Conservation (phyloP, 2,113 vertebrate species). For the cat (Felis catus) region F.catus_Fca126_mat1.0 CM031417.1:83394001-83394500, state of each 20-base stretch:
- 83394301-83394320: background rate
- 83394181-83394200: background rate
- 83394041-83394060: background rate
- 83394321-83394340: background rate
- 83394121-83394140: background rate
- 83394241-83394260: background rate
- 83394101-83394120: background rate
- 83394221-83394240: background rate
- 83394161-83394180: background rate
- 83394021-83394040: constrained; percentile 17
- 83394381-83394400: background rate
- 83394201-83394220: background rate
- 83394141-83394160: background rate
- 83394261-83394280: background rate
- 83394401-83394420: background rate
- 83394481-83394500: background rate
- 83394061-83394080: background rate
- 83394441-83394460: background rate
- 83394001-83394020: background rate
- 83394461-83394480: background rate
- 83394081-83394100: constrained; percentile 2
- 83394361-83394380: background rate
- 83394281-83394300: background rate
- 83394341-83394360: background rate
- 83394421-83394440: background rate